Percentiles rank a stretch among this genome's conserved stretches.
phyloP scores from a whole-genome alignment of 1,140 invertebrate genomes.

The Copidosoma floridanum region DNA sequence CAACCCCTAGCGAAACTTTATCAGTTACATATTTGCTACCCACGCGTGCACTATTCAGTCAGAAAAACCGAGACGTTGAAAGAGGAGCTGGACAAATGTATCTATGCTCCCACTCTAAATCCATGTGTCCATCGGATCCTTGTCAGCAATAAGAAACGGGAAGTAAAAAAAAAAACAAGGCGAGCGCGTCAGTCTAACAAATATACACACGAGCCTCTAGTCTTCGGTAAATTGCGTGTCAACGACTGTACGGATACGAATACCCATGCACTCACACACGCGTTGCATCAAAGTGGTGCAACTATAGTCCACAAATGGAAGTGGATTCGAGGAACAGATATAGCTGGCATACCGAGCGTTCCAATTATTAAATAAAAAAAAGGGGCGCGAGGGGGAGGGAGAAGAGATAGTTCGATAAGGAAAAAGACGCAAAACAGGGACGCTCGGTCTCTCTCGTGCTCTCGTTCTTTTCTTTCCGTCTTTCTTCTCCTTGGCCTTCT shows the following conservation, averaged over 20 bases:
- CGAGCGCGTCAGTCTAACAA: constrained; percentile 1
- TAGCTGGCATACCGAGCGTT: constrained; percentile 43
- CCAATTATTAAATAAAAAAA: constrained; percentile 49
- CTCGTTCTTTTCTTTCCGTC: neutral
- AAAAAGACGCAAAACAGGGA: constrained; percentile 39
- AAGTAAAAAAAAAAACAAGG: neutral
- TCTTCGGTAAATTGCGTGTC: constrained; percentile 24
- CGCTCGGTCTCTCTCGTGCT: too few relatives aligned
- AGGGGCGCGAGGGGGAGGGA: too few relatives aligned
- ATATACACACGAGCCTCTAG: too few relatives aligned
- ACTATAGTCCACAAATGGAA: constrained; percentile 41
- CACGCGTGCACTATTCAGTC: too few relatives aligned
- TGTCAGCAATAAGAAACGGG: neutral
- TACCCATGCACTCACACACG: too few relatives aligned
- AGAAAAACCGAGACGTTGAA: too few relatives aligned
- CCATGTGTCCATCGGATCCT: too few relatives aligned
- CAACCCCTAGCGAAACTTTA: too few relatives aligned
- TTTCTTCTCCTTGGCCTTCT: neutral
- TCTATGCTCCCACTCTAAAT: too few relatives aligned
- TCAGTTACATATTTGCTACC: too few relatives aligned
- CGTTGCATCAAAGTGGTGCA: neutral
- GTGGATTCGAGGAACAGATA: constrained; percentile 44
- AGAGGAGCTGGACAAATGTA: too few relatives aligned
- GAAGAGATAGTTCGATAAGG: constrained; percentile 34
- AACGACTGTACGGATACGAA: neutral